These are phyloP conservation scores for Berghia stephanieae DNA, from an alignment of 1,140 invertebrate species.

Conservation along the genomic window DNA sequence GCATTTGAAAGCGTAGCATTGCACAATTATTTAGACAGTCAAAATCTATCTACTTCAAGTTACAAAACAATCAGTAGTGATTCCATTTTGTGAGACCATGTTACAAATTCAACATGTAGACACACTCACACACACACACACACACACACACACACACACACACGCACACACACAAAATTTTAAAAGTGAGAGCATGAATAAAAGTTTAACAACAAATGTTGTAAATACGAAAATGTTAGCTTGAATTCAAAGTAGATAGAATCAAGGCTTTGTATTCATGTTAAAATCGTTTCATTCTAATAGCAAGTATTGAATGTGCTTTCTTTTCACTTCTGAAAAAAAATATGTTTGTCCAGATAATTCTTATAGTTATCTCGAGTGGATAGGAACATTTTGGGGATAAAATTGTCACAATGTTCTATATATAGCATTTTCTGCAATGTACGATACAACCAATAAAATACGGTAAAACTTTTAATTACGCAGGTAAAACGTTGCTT, in stretches of 20 bases:
- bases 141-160: slow-evolving; percentile 28
- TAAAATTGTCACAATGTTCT: no score
- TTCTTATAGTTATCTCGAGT: no score
- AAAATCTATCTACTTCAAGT: neutral
- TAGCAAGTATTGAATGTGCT: neutral
- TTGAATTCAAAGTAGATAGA: neutral
- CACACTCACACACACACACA: neutral
- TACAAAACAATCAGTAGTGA: neutral
- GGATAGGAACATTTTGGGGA: no score
- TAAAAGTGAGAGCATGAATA: neutral
- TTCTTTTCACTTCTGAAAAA: no score
- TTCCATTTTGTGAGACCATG: neutral
- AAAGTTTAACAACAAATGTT: neutral
- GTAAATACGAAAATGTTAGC: neutral
- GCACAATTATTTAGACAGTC: neutral
- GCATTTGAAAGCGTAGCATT: neutral
- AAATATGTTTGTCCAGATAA: no score
- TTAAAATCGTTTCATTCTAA: neutral
- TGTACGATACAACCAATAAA: no score
- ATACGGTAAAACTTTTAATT: no score
- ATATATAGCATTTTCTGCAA: no score
- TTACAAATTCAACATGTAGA: neutral
- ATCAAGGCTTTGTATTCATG: neutral
- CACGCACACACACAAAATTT: neutral
- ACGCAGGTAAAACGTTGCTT: no score